Base-by-base conservation (phyloP, 2,113 vertebrate genomes). In the Pelvicachromis taeniatus region DNA sequence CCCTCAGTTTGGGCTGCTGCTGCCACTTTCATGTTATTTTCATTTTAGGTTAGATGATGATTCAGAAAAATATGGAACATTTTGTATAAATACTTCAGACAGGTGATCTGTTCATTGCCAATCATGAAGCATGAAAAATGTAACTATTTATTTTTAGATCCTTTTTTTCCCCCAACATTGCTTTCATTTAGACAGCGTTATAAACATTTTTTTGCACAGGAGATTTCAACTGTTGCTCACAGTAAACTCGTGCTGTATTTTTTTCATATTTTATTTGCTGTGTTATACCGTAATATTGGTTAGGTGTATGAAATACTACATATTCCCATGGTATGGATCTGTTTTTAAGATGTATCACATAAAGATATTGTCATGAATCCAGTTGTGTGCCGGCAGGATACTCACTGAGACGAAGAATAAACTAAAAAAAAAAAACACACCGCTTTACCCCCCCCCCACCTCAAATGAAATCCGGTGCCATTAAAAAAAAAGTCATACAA, bases 141-240 rank as follows among this genome's bases (percentile, higher is more conserved):
- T 45, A 70, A 23, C 7, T 45, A 70, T 16, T 65, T 65, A 65
- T 21, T 65, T 65, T 65, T 40, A 21, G 33, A 38, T 13, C 0
- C 26, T 45, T 68, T 68, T 1, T 0, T 40, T n/a, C n/a, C 11
- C 5, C 0, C 40, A 45, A 10, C 26, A 17, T 45, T 45, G 65
- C 16, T 70, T 70, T 70, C 38, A 45, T 70, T 70, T 16, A 45
- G 7, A 17, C 65, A 17, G 21, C 0, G 0, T 45, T 45, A 45
- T 0, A 45, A 26, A 6, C 13, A 16, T 7, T 23, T 55, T 78
- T 2, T 78, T 40, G n/a, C 35, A 55, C 33, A 4, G 56, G 16
- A 78, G 48, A 26, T 26, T 5, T 21, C 35, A 11, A 21, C 31
- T 26, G 48, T 38, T 53, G 9, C 33, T 12, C 35, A n/a, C 45